These are phyloP conservation scores for Torymus tubicola DNA, from an alignment of 2,888 invertebrate genomes.

Conservation along the genomic window DNA sequence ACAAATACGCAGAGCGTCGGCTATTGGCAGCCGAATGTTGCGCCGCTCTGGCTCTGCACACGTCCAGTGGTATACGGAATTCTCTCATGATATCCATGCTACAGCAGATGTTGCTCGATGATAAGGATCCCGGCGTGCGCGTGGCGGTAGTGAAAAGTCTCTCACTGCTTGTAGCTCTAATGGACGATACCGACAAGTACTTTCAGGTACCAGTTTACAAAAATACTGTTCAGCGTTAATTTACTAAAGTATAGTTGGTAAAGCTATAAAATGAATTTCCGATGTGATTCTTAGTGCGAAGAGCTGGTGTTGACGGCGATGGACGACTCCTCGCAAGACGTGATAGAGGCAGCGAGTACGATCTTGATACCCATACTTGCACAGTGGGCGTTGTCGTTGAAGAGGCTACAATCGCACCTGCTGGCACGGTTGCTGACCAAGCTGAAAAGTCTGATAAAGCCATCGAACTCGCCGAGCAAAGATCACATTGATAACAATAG, in stretches of 20 bases:
- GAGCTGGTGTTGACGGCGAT: slow-evolving; percentile 80
- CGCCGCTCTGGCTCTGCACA: slow-evolving; percentile 81
- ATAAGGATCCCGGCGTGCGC: slow-evolving; percentile 81
- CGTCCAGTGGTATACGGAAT: slow-evolving; percentile 82
- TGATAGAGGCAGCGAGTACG: slow-evolving; percentile 78
- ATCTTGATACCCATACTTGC: slow-evolving; percentile 82
- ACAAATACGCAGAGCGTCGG: slow-evolving; percentile 82
- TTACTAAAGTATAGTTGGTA: neutral
- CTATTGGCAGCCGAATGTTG: slow-evolving; percentile 84
- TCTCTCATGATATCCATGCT: slow-evolving; percentile 85
- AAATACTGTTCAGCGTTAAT: no score
- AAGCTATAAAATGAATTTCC: slow-evolving; percentile 16
- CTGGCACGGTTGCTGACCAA: slow-evolving; percentile 71
- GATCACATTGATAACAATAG: slow-evolving; percentile 68
- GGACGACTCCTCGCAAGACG: slow-evolving; percentile 78
- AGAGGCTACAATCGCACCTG: slow-evolving; percentile 79
- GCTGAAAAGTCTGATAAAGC: slow-evolving; percentile 68
- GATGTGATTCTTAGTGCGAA: slow-evolving; percentile 75
- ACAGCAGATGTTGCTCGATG: slow-evolving; percentile 84
- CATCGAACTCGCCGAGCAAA: slow-evolving; percentile 66
- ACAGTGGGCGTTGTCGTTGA: slow-evolving; percentile 80
- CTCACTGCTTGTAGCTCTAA: slow-evolving; percentile 80
- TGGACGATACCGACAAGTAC: slow-evolving; percentile 83
- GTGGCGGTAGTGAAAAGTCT: slow-evolving; percentile 81
- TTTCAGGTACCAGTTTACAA: slow-evolving; percentile 70